These are phyloP conservation scores for human DNA, from an alignment of 2,113 vertebrate genomes.

Conservation along the genomic window DNA sequence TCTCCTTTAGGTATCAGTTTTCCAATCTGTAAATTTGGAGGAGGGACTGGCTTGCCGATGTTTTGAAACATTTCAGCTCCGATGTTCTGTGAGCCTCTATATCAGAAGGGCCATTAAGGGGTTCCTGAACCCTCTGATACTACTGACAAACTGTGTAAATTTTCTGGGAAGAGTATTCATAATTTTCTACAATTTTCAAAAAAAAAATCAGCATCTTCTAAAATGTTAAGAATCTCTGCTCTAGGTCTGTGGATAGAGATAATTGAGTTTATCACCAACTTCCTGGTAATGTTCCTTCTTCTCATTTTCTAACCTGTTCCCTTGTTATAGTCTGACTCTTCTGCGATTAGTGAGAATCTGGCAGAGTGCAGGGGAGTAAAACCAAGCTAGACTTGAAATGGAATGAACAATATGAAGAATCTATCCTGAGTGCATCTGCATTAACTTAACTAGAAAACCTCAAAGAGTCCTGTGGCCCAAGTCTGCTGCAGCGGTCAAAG, in stretches of 20 bases:
- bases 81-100: neutral
- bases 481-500: neutral
- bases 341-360: neutral
- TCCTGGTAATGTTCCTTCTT: neutral
- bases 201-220: neutral
- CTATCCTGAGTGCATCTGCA: neutral
- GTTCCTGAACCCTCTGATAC: neutral
- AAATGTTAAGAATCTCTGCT: conserved; percentile 4
- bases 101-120: neutral
- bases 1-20: neutral
- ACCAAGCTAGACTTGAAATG: neutral
- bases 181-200: neutral
- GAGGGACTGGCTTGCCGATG: neutral
- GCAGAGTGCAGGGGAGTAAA: neutral
- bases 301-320: neutral
- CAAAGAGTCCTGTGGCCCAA: neutral
- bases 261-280: neutral
- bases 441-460: neutral
- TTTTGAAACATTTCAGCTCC: neutral
- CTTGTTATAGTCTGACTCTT: neutral
- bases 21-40: neutral
- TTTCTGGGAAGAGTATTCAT: neutral
- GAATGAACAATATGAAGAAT: neutral
- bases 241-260: neutral
- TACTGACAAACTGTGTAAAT: neutral